Evolutionary conservation across 2,113 vertebrate species (phyloP), one percentile per base, ranked within the genome.

Genomic region (Herpailurus yagouaroundi): DNA sequence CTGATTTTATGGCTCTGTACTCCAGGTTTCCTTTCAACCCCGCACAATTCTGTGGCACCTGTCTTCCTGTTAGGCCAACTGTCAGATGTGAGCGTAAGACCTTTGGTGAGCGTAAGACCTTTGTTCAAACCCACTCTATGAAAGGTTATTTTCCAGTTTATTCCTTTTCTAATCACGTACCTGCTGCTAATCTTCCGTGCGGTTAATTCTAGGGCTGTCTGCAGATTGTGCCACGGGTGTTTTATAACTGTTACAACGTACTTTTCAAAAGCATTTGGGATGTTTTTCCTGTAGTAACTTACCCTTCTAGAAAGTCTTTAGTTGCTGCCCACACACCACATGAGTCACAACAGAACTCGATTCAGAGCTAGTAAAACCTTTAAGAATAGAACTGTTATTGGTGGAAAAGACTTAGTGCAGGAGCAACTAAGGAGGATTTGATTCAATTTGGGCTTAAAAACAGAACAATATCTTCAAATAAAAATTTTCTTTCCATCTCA

Each of bases 231-330:
- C 50, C 80, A 31, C n/a, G 50, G 48, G n/a, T 98, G 69, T 97
- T 96, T 97, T 95, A 73, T 97, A 94, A 90, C 66, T 76, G 63
- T 83, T 95, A 94, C 86, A 63, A 89, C 11, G 84, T 96, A 64
- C 60, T 95, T 97, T 98, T 97, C 38, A 25, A 92, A 97, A 95
- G 91, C 91, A 36, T 12, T 74, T 68, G 96, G 89, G 87, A 95
- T 98, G 96, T 97, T 97, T 98, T 69, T 66, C 94, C 93, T 77
- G 84, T 93, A 85, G 90, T 97, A 97, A 98, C 94, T 95, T 97
- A 98, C 95, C 90, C 96, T 97, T 96, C 83, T 77, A 77, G 95
- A 97, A 97, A 97, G 95, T 66, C 97, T 94, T 92, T 57, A 85
- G 92, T 82, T 97, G 87, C 96, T 95, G 77, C 96, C 97, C 95